A percentile compares a stretch with the other conserved stretches of the same genome.
Conservation (phyloP, 2,888 invertebrate species). For the Lithophane ornitopus region DNA sequence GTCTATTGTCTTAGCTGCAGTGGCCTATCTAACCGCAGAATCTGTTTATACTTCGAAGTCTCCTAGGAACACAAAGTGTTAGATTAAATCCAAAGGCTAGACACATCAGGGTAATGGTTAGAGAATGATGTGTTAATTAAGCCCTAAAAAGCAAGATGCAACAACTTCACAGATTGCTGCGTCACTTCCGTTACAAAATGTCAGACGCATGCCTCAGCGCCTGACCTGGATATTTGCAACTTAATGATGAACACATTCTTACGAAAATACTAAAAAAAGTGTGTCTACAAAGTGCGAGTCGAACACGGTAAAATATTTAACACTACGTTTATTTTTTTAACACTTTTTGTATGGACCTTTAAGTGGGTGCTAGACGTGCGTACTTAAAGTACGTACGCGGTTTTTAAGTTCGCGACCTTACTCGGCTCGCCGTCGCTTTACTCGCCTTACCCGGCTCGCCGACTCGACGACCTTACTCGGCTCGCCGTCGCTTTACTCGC, state of each 20-base stretch:
- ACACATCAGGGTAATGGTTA: background rate
- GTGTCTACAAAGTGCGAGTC: too few species aligned
- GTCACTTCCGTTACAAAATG: constrained; percentile 56
- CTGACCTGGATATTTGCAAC: constrained; percentile 41
- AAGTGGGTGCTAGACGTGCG: too few species aligned
- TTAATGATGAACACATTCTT: constrained; percentile 39
- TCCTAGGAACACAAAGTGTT: background rate
- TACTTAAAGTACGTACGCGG: too few species aligned
- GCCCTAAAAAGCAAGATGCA: constrained; percentile 25
- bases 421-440: too few species aligned
- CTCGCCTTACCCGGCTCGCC: too few species aligned
- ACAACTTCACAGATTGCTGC: constrained; percentile 12
- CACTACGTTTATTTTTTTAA: too few species aligned
- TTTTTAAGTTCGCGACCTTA: too few species aligned
- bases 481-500: too few species aligned
- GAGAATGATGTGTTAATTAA: constrained; percentile 29
- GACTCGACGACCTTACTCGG: too few species aligned
- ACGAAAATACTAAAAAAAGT: constrained; percentile 31
- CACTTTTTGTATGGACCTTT: too few species aligned
- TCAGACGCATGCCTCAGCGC: constrained; percentile 25
- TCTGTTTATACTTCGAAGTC: background rate
- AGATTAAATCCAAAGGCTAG: background rate
- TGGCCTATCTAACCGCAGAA: background rate
- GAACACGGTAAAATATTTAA: too few species aligned
- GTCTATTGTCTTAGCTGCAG: background rate